phyloP scores from a whole-genome alignment of 2,888 invertebrate genomes.

The Chrysolina oricalcia region DNA sequence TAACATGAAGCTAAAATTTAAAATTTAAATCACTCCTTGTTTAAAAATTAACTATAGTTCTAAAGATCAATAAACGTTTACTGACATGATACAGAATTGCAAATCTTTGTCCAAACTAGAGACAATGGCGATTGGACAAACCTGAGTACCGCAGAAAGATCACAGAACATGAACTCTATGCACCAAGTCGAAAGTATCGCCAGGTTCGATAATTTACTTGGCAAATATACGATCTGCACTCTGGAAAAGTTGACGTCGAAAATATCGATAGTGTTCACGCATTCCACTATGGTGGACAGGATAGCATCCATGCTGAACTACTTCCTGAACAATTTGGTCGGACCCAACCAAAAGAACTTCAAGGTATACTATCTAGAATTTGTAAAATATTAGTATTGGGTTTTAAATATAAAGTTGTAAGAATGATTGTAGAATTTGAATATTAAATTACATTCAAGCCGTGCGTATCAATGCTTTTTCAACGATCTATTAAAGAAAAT shows the following conservation, averaged over 20 bases:
- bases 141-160: slow-evolving; percentile 81
- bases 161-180: slow-evolving; percentile 82
- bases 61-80: no score
- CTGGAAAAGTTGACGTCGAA: slow-evolving; percentile 85
- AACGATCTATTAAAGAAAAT: no score
- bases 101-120: slow-evolving; percentile 66
- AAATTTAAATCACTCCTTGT: no score
- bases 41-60: no score
- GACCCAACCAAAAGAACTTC: slow-evolving; percentile 92
- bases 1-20: no score
- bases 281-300: slow-evolving; percentile 92
- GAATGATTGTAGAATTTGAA: no score
- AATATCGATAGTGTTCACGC: slow-evolving; percentile 89
- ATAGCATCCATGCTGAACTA: slow-evolving; percentile 97
- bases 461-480: no score
- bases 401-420: no score
- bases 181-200: slow-evolving; percentile 89
- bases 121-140: slow-evolving; percentile 84
- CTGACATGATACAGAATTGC: background rate
- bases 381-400: background rate
- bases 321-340: slow-evolving; percentile 90
- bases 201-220: slow-evolving; percentile 93
- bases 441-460: no score
- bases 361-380: slow-evolving; percentile 76
- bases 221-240: slow-evolving; percentile 89